Percentiles rank a stretch among this genome's conserved stretches.
Conservation (phyloP, 2,113 vertebrate genomes). For the Eclectus roratus region DNA sequence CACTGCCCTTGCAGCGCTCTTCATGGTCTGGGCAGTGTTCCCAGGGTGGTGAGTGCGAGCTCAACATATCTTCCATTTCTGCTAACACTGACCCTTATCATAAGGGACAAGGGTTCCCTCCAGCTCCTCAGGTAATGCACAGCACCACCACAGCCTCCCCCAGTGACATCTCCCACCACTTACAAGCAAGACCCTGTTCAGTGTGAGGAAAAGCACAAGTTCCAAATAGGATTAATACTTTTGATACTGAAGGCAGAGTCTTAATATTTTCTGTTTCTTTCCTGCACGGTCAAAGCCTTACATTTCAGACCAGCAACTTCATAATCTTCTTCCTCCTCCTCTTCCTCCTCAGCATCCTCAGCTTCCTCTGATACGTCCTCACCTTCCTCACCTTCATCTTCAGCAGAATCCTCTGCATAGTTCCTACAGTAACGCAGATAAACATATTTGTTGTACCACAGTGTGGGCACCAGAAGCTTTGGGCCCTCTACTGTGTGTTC, state of each 20-base stretch:
- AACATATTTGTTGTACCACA: not conserved
- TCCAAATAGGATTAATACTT: not conserved
- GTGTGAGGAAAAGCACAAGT: not conserved
- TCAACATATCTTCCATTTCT: not conserved
- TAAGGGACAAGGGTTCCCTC: not conserved
- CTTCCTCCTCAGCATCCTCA: conserved; percentile 71
- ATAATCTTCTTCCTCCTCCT: conserved; percentile 86
- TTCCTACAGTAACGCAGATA: conserved; percentile 73
- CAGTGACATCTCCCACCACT: not conserved
- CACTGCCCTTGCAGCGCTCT: not conserved
- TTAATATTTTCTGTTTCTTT: not conserved
- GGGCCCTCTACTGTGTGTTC: not conserved
- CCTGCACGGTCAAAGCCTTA: conserved; percentile 67
- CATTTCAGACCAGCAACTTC: conserved; percentile 88
- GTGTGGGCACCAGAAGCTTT: not conserved
- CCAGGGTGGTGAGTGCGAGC: not conserved
- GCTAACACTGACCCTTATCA: not conserved
- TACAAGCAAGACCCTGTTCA: not conserved
- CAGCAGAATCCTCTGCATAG: conserved; percentile 88
- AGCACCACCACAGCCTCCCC: not conserved
- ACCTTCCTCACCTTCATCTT: conserved; percentile 84
- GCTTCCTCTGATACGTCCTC: conserved; percentile 81
- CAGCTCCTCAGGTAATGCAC: not conserved
- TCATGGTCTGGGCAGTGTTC: not conserved
- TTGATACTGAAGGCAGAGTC: not conserved